Evolutionary conservation across 2,888 invertebrate genomes (phyloP), one percentile per base, ranked within the genome.

Genomic region (Bombylius discolor): DNA sequence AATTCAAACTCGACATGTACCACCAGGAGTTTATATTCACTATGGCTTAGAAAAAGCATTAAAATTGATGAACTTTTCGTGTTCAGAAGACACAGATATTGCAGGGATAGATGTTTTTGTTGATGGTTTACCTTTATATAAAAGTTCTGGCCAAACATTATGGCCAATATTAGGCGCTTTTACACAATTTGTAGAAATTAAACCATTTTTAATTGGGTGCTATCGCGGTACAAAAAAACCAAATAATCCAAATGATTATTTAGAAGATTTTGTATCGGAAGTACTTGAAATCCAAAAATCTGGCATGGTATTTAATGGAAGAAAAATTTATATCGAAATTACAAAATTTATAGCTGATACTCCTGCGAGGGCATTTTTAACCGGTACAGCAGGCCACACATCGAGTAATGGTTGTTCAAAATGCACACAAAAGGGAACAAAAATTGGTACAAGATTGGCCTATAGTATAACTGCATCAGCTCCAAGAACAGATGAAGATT

Each of bases 81-180:
- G 45, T 23, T 2, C 13, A 14, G 23, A 33, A n/a, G n/a, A 48
- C 12, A 31, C 36, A 32, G 46, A 53, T 8, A 34, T 5, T n/a
- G 31, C 48, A 31, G 13, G 32, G 9, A 53, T 53, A 36, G 53
- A 53, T 33, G 42, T 53, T n/a, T 42, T 32, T 14, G 34, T 52
- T 23, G 49, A 54, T 53, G 51, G 51, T 0, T 14, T 56, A 8
- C 50, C 53, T 4, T 34, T 54, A 5, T 51, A 32, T 32, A 54
- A 53, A 54, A 57, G 57, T 49, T 57, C 53, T 5, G 34, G 39
- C 5, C 46, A 47, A 51, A 46, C 51, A 7, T 51, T 57, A 12
- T 57, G 53, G 54, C 57, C 48, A 51, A 57, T 57, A 52, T 48
- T 51, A 13, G 54, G 54, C 6, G 51, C 54, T n/a, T 8, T 54